Percentiles rank a stretch among this genome's conserved stretches.
Evolutionary conservation across 2,888 invertebrate species (phyloP).

Genomic region (Himalopsyche japonica): DNA sequence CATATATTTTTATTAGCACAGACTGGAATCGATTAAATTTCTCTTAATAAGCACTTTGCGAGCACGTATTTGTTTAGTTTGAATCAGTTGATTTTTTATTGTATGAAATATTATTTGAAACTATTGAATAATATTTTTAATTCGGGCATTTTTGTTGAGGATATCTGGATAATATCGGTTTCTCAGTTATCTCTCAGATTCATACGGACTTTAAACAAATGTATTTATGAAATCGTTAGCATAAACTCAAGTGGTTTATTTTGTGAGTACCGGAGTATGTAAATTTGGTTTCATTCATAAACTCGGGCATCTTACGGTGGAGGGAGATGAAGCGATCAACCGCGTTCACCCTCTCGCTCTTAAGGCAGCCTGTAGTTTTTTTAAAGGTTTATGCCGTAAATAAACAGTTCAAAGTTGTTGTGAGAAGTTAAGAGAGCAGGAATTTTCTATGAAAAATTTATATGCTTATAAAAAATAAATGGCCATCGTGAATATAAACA

Average conservation of each 20-base stretch:
- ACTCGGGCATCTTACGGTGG: conserved; percentile 21
- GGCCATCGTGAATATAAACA: background rate
- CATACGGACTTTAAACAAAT: conserved; percentile 28
- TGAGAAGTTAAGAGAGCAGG: background rate
- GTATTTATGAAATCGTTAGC: conserved; percentile 37
- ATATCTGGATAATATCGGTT: conserved; percentile 3
- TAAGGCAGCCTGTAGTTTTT: conserved; percentile 21
- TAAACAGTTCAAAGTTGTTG: background rate
- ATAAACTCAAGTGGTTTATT: conserved; percentile 35
- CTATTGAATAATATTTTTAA: too few relatives aligned
- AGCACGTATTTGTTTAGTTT: too few relatives aligned
- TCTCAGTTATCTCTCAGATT: conserved; percentile 20
- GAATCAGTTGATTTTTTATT: too few relatives aligned
- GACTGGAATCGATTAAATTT: too few relatives aligned
- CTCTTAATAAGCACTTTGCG: too few relatives aligned
- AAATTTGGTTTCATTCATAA: conserved; percentile 37
- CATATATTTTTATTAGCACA: too few relatives aligned
- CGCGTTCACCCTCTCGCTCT: conserved; percentile 1
- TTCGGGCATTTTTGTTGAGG: background rate
- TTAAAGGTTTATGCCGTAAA: conserved; percentile 10
- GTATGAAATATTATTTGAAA: too few relatives aligned
- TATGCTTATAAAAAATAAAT: background rate
- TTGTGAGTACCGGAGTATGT: conserved; percentile 24
- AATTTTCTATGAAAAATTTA: background rate
- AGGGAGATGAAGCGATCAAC: background rate